Conservation (phyloP, 2,113 vertebrate genomes). For the Chrysemys picta region DNA sequence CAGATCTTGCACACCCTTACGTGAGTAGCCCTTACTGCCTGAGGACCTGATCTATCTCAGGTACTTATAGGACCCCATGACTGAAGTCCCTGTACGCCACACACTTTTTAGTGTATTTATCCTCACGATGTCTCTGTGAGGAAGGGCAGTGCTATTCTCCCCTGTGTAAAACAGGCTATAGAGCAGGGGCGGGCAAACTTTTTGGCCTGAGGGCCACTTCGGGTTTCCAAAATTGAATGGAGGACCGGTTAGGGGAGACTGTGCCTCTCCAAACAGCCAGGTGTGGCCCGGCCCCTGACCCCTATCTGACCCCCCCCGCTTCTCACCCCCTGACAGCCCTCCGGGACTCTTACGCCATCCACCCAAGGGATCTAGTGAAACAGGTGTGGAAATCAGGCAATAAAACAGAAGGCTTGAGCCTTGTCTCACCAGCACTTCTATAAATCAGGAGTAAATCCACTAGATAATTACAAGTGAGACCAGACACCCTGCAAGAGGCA, state of each 20-base stretch:
- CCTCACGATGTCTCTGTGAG: neutral
- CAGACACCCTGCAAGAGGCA: fast-evolving
- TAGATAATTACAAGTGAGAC: neutral
- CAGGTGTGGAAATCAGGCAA: neutral
- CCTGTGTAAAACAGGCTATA: neutral
- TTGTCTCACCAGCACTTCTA: neutral
- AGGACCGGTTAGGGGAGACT: too few species aligned
- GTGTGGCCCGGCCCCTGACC: too few species aligned
- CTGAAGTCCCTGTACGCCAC: neutral
- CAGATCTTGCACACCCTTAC: neutral
- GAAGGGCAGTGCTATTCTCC: neutral
- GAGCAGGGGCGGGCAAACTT: too few species aligned
- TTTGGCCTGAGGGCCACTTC: too few species aligned
- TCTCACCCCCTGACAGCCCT: too few species aligned
- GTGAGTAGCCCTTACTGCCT: neutral
- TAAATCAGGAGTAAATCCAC: neutral
- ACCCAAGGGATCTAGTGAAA: neutral
- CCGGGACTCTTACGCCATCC: too few species aligned
- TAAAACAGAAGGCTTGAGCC: neutral
- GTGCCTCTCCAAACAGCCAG: too few species aligned
- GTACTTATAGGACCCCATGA: neutral
- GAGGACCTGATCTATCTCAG: neutral
- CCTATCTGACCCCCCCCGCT: too few species aligned
- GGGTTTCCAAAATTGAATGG: too few species aligned
- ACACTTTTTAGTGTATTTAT: neutral